Percentiles rank a stretch among this genome's conserved stretches.
phyloP scores from a whole-genome alignment of 1,140 invertebrate species.

The Melitaea cinxia region DNA sequence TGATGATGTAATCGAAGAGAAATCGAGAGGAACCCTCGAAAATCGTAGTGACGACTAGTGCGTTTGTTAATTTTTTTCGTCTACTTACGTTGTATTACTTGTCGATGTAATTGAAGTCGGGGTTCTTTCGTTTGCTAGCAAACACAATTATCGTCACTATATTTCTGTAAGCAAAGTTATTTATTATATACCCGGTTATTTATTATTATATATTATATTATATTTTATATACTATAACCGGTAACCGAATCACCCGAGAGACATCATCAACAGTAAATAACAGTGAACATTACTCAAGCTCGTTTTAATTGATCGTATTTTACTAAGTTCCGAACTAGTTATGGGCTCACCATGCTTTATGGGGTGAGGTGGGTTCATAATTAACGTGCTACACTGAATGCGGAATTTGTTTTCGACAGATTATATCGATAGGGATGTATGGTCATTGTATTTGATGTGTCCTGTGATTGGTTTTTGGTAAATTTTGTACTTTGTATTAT shows the following conservation, averaged over 20 bases:
- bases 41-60: no score
- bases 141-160: no score
- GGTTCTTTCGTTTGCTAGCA: no score
- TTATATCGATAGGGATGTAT: constrained; percentile 25
- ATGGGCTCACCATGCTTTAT: constrained; percentile 26
- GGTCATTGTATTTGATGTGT: constrained; percentile 20
- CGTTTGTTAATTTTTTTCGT: no score
- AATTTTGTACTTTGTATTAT: not conserved
- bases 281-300: constrained; percentile 22
- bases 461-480: constrained; percentile 15
- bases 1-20: no score
- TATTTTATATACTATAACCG: constrained; percentile 3
- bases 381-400: constrained; percentile 30
- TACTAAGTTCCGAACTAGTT: constrained; percentile 36
- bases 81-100: no score
- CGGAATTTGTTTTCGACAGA: constrained; percentile 35
- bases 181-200: no score
- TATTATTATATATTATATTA: no score
- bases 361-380: constrained; percentile 30
- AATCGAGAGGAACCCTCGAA: no score
- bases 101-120: no score
- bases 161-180: no score
- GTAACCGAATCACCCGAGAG: constrained; percentile 6
- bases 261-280: constrained; percentile 21
- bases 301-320: constrained; percentile 43